Evolutionary conservation across 2,113 vertebrate genomes (phyloP).

Genomic region (Antidorcas marsupialis): DNA sequence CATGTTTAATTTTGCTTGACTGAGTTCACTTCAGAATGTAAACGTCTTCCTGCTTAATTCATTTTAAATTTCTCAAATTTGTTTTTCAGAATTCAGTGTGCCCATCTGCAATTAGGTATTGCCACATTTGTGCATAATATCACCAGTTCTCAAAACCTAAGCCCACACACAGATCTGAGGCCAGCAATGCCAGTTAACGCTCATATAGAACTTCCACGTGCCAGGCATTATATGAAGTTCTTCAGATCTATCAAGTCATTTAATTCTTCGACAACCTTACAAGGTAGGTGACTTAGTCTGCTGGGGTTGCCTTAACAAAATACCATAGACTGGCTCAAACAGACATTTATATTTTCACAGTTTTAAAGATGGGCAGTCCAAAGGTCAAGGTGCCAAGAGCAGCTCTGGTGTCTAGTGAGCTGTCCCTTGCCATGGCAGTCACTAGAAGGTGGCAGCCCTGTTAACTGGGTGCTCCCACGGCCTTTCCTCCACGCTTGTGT

Average conservation of each 20-base stretch:
- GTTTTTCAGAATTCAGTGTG: not conserved
- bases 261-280: not conserved
- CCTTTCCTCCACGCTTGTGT: not conserved
- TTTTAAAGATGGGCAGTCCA: not conserved
- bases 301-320: not conserved
- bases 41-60: not conserved
- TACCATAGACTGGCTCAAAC: not conserved
- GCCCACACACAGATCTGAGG: not conserved
- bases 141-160: not conserved
- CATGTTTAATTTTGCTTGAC: not conserved
- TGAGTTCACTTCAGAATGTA: not conserved
- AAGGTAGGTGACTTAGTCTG: not conserved
- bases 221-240: not conserved
- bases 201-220: not conserved
- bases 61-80: not conserved
- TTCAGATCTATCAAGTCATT: not conserved
- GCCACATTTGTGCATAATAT: not conserved
- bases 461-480: not conserved
- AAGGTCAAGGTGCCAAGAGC: not conserved
- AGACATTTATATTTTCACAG: not conserved
- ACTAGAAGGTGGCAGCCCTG: not conserved
- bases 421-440: not conserved
- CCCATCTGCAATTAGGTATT: not conserved
- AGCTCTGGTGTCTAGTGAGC: not conserved
- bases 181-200: not conserved